Evolutionary conservation across 2,797 vertebrate genomes (phyloP).

Genomic region (Sebastes matsubarae): DNA sequence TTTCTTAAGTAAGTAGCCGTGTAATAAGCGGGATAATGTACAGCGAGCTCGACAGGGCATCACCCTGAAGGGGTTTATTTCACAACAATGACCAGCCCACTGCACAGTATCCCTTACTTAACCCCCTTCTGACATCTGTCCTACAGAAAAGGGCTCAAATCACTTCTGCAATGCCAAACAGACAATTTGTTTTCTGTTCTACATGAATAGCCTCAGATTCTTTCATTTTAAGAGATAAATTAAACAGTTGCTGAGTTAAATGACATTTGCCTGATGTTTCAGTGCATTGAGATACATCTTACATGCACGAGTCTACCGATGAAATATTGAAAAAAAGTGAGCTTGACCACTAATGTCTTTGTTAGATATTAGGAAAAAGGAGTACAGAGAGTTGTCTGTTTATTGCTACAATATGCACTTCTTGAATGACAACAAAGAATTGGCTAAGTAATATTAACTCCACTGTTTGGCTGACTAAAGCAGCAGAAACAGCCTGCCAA

Average conservation of each 20-base stretch:
- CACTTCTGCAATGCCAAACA: not conserved
- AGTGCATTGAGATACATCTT: not conserved
- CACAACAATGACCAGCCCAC: too few species aligned
- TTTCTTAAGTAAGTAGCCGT: too few species aligned
- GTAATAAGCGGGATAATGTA: too few species aligned
- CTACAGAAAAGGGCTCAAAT: not conserved
- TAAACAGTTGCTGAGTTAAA: not conserved
- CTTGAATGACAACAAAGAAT: not conserved
- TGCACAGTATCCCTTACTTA: too few species aligned
- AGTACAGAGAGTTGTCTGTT: not conserved
- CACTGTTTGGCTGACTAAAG: not conserved
- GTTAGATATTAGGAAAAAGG: not conserved
- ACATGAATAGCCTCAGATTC: not conserved
- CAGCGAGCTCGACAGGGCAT: too few species aligned
- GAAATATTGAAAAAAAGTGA: not conserved
- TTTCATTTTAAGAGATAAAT: not conserved
- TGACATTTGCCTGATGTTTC: not conserved
- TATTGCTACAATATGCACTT: not conserved
- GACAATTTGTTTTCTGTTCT: not conserved
- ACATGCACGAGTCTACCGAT: not conserved
- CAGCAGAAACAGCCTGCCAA: slow-evolving; percentile 10
- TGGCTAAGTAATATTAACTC: not conserved
- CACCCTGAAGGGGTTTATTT: too few species aligned
- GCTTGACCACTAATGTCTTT: not conserved
- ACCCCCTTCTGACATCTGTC: not conserved